These are phyloP conservation scores for Chiroxiphia lanceolata DNA, from an alignment of 2,797 vertebrate species.

Conservation along the genomic window DNA sequence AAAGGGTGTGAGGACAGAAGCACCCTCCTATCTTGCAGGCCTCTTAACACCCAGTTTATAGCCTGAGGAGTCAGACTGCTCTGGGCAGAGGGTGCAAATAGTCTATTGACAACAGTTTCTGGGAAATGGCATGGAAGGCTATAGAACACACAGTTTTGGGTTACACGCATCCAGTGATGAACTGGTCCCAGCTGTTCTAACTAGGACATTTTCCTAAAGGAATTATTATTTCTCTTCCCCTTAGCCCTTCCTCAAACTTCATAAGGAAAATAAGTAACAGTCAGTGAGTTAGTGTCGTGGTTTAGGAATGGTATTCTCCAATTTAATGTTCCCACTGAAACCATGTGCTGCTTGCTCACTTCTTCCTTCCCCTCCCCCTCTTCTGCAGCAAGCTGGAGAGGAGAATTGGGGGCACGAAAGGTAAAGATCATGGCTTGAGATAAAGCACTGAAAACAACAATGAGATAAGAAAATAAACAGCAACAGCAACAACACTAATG, in stretches of 20 bases:
- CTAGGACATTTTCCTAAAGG: neutral
- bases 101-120: too few relatives aligned
- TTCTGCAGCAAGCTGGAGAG: fast-evolving
- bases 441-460: neutral
- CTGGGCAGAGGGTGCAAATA: too few relatives aligned
- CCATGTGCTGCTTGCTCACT: neutral
- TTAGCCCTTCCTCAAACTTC: neutral
- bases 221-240: fast-evolving
- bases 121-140: too few relatives aligned
- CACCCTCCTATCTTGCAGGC: too few relatives aligned
- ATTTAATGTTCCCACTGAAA: neutral
- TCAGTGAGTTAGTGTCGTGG: neutral
- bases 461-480: neutral
- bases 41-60: too few relatives aligned
- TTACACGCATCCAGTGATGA: too few relatives aligned
- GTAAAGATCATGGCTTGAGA: neutral
- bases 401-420: neutral
- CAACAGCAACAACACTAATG: neutral
- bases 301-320: neutral
- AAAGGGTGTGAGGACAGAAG: too few relatives aligned
- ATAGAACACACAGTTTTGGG: too few relatives aligned
- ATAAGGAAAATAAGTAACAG: neutral
- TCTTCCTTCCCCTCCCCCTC: neutral
- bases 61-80: too few relatives aligned
- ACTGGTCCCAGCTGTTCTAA: too few relatives aligned